Conservation (phyloP, 2,113 vertebrate genomes). For the Scalopus aquaticus region DNA sequence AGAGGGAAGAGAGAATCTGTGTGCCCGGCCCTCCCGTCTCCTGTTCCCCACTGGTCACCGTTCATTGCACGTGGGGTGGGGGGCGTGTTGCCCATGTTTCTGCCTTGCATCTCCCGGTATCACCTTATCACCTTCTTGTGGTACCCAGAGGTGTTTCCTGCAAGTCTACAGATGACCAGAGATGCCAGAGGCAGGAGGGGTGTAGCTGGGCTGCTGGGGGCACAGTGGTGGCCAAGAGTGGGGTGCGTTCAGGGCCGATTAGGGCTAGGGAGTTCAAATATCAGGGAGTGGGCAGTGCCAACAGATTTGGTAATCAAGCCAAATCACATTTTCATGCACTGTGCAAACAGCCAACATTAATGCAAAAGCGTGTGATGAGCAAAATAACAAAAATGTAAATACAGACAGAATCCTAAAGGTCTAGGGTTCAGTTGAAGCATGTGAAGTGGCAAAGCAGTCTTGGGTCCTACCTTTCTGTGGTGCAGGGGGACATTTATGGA, state of each 20-base stretch:
- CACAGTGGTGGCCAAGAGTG: not conserved
- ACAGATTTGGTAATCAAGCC: fast-evolving
- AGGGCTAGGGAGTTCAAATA: not conserved
- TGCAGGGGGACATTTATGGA: not conserved
- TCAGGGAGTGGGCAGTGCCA: not conserved
- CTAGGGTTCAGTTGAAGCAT: not conserved
- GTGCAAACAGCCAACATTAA: not conserved
- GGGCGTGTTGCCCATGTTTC: not conserved
- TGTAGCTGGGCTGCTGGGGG: not conserved
- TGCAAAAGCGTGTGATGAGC: not conserved
- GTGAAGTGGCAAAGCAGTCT: not conserved
- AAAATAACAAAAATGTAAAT: not conserved
- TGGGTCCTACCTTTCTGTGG: not conserved
- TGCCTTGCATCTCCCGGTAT: not conserved
- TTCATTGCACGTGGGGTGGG: not conserved
- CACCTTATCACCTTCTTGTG: too few relatives aligned
- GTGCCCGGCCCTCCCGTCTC: not conserved
- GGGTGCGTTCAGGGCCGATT: fast-evolving
- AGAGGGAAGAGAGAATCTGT: not conserved
- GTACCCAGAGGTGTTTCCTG: not conserved
- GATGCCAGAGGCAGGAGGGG: not conserved
- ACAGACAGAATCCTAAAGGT: not conserved
- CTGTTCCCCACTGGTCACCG: not conserved
- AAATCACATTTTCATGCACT: not conserved
- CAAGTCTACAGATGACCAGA: not conserved